Evolutionary conservation across 2,797 vertebrate species (phyloP), one percentile per base, ranked within the genome.

Genomic region (Mallotus villosus): DNA sequence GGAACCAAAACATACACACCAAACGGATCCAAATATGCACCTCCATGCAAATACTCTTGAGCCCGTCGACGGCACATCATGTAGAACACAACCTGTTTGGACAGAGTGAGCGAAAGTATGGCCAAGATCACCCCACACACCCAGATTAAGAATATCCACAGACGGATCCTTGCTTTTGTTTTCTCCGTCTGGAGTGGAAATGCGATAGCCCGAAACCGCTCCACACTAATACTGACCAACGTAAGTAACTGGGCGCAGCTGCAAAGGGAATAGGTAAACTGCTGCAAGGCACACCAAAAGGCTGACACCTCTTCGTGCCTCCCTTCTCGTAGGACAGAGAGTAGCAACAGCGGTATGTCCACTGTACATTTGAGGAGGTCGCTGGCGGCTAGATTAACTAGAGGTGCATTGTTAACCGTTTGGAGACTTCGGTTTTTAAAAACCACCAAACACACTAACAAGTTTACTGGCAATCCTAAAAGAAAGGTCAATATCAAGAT

Each of bases 181-280:
- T 75, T 73, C 16, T 85, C 77, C 0, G 78, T 80, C 5, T 83
- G 84, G 51, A 91, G 91, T 0, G 88, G 90, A 41, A 89, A 87
- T 0, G 86, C 79, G 53, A 90, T 81, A 62, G 90, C 85, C 7
- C 85, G 88, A 80, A 85, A 90, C 41, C 87, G 81, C 70, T 92
- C 90, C 73, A 87, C 84, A 60, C 88, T 89, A 74, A 91, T 90
- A 78, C 88, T 64, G 74, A 88, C 87, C 76, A 91, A 82, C 1
- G 84, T 90, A 49, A 90, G 83, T 68, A 91, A 81, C 82, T 93
- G 90, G 14, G 86, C 87, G 5, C 87, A 85, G 82, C 89, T 87
- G 79, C 88, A 90, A 68, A 91, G 84, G 0, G 86, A 87, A 12
- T 80, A 91, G 17, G 85, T 89, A 80, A 92, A 90, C 77, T 81